Evolutionary conservation across 2,113 vertebrate genomes (phyloP).

Genomic region (Eubucco bourcierii): DNA sequence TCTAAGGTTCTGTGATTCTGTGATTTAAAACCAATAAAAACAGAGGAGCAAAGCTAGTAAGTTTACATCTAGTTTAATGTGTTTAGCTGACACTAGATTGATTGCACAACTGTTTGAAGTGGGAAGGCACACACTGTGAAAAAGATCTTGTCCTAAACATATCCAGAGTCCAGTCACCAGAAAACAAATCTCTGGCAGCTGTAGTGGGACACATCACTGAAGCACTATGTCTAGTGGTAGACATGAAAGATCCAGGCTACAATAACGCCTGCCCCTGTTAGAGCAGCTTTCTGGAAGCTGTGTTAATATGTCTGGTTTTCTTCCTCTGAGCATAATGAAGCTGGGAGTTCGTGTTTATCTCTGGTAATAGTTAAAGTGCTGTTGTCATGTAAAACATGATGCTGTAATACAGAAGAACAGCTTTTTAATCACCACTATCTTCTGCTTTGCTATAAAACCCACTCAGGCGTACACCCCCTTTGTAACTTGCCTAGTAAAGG

Average conservation of each 20-base stretch:
- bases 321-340: not conserved
- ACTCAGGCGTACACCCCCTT: not conserved
- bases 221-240: not conserved
- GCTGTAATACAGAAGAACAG: not conserved
- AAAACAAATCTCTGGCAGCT: not conserved
- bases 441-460: not conserved
- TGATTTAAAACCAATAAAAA: not conserved
- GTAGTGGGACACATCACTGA: not conserved
- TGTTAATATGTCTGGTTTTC: not conserved
- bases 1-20: too few relatives aligned
- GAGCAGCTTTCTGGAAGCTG: not conserved
- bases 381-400: not conserved
- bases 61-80: constrained; percentile 23
- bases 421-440: not conserved
- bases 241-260: not conserved
- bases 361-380: not conserved
- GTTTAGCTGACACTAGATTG: not conserved
- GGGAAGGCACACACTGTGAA: not conserved
- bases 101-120: not conserved
- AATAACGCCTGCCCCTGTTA: not conserved
- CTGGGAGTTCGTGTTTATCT: not conserved
- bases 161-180: not conserved
- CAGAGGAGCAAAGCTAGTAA: not conserved
- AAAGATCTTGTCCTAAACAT: rapidly evolving
- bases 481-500: not conserved